Evolutionary conservation across 2,888 invertebrate genomes (phyloP), one percentile per base, ranked within the genome.

Genomic region (Drosophila atripex): DNA sequence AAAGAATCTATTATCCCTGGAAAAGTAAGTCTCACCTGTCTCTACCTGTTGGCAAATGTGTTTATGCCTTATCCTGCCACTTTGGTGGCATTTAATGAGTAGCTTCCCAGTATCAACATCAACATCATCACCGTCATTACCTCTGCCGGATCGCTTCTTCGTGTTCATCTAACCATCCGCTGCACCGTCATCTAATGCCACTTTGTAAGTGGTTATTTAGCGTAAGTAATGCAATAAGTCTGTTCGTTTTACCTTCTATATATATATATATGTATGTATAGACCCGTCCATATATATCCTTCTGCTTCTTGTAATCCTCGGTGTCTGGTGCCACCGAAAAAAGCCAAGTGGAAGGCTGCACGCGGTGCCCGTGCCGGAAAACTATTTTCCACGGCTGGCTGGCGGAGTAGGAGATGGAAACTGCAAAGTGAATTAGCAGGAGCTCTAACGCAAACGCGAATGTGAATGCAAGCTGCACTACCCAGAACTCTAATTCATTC

Each of bases 171-270:
- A 43, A 21, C 43, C 43, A 43, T 43, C 43, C 43, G 43, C 43
- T 43, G 43, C 43, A 65, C 60, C 63, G 65, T 72, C 76, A 65
- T 59, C 77, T 77, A 68, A 80, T 41, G 64, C 65, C 82, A 76
- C 74, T 84, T 82, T 85, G 83, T 82, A 87, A 86, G 82, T 83
- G 82, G 82, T 82, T 82, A 88, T 82, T 82, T 82, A 83, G 84
- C 80, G 88, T 82, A 82, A 82, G 82, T 82, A 82, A 82, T 87
- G 88, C 86, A 82, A 88, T 82, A 87, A 82, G 88, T 87, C 77
- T 79, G 88, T 75, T 83, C 71, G 83, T 64, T 73, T 77, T 68
- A 76, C 23, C 32, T 6, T 57, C 38, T 11, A 3, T 51, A 11
- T 14, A 9, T 25, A 39, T 21, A 76, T n/a, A n/a, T n/a, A n/a